Evolutionary conservation across 2,888 invertebrate genomes (phyloP).

Genomic region (Chrysolina oricalcia): DNA sequence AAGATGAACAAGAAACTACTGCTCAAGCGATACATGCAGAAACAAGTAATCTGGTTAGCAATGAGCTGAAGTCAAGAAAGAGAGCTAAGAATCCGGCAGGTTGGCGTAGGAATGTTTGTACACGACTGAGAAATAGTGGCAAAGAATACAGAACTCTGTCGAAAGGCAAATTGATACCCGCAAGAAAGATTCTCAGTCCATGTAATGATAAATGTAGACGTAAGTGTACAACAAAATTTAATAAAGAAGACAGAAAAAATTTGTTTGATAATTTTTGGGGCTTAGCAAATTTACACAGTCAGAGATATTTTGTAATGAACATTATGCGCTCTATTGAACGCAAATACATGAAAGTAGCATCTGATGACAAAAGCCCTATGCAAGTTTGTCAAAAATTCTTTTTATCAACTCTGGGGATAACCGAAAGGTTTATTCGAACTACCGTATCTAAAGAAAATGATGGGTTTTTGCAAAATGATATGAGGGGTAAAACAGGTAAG

Average conservation of each 20-base stretch:
- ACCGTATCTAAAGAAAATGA: slow-evolving; percentile 38
- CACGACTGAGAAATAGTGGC: slow-evolving; percentile 29
- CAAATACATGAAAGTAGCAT: slow-evolving; percentile 36
- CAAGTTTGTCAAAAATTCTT: slow-evolving; percentile 38
- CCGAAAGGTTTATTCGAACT: slow-evolving; percentile 37
- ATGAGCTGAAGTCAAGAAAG: too few species aligned
- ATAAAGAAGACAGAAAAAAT: slow-evolving; percentile 37
- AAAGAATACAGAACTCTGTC: slow-evolving; percentile 33
- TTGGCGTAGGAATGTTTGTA: slow-evolving; percentile 19
- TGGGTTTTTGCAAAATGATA: too few species aligned
- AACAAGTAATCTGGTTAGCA: too few species aligned
- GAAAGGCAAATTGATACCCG: slow-evolving; percentile 29
- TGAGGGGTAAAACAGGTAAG: slow-evolving; percentile 42
- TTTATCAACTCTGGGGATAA: slow-evolving; percentile 42
- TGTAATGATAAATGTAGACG: slow-evolving; percentile 36
- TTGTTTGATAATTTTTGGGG: slow-evolving; percentile 40
- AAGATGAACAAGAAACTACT: too few species aligned
- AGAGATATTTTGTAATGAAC: slow-evolving; percentile 32
- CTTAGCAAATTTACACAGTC: too few species aligned
- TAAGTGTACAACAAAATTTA: slow-evolving; percentile 39
- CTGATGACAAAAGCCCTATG: slow-evolving; percentile 21
- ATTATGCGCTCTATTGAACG: slow-evolving; percentile 33
- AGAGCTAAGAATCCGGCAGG: slow-evolving; percentile 21
- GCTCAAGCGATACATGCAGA: too few species aligned
- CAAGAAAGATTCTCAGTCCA: slow-evolving; percentile 28